A percentile compares a stretch with the other conserved stretches of the same genome.
Evolutionary conservation across 2,888 invertebrate species (phyloP).

Genomic region (Athalia cordata): DNA sequence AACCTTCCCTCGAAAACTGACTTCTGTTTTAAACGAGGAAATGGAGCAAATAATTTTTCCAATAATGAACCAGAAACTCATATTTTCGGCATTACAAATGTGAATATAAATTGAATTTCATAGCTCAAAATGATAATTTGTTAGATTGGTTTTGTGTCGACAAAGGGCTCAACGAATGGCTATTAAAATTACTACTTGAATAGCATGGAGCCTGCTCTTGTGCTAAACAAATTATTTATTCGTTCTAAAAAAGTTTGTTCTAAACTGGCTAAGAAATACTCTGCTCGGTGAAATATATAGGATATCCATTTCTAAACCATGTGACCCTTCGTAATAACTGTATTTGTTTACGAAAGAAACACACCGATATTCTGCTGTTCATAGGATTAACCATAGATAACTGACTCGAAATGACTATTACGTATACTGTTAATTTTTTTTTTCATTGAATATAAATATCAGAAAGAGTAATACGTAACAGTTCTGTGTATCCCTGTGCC

Average conservation of each 20-base stretch:
- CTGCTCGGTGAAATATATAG: neutral
- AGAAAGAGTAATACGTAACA: constrained; percentile 31
- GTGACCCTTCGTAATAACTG: neutral
- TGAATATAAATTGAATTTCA: neutral
- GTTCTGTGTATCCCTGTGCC: neutral
- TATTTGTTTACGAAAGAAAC: neutral
- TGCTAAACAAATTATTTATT: constrained; percentile 17
- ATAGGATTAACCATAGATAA: neutral
- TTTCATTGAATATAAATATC: constrained; percentile 11
- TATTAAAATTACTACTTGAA: constrained; percentile 7
- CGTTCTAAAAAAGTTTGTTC: neutral
- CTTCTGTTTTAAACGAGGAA: too few relatives aligned
- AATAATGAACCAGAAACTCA: too few relatives aligned
- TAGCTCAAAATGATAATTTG: neutral
- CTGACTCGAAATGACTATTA: constrained; percentile 23
- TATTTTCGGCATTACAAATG: too few relatives aligned
- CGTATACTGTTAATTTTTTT: constrained; percentile 12
- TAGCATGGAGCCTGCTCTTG: constrained; percentile 40
- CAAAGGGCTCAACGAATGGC: neutral
- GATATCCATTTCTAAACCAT: neutral
- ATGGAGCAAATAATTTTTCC: too few relatives aligned
- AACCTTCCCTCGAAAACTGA: too few relatives aligned
- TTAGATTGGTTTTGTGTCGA: neutral
- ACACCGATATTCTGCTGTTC: neutral
- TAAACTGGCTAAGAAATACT: neutral